Percentiles rank a stretch among this genome's conserved stretches.
These are phyloP conservation scores for Trematomus bernacchii DNA, from an alignment of 2,797 vertebrate species.

Conservation along the genomic window DNA sequence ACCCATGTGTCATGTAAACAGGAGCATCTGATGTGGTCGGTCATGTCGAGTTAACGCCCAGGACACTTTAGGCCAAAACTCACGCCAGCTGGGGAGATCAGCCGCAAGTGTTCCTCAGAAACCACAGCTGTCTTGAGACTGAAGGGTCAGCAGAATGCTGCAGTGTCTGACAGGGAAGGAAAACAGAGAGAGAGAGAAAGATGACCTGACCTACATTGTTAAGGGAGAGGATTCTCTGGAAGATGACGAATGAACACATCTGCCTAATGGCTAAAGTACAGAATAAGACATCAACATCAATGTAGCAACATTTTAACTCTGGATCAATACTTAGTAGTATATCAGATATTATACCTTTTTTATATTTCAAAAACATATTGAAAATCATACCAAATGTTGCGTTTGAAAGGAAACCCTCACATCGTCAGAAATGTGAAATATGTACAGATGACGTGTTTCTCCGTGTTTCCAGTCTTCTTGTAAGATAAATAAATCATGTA, in stretches of 20 bases:
- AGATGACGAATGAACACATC: constrained; percentile 23
- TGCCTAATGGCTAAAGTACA: constrained; percentile 10
- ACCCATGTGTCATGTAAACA: constrained; percentile 74
- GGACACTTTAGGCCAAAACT: constrained; percentile 43
- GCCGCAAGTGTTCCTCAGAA: constrained; percentile 64
- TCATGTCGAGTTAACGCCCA: constrained; percentile 65
- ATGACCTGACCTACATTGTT: constrained; percentile 45
- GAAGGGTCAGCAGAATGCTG: constrained; percentile 78
- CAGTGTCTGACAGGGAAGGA: constrained; percentile 42
- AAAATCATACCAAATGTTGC: background rate
- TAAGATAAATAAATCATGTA: background rate
- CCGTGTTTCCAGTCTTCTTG: background rate
- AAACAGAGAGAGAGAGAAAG: background rate
- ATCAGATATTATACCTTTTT: background rate
- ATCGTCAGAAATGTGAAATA: background rate
- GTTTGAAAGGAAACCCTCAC: constrained; percentile 6
- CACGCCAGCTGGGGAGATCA: constrained; percentile 71
- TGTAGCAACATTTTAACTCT: background rate
- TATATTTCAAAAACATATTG: background rate
- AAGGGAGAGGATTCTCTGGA: constrained; percentile 19
- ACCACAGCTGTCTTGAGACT: constrained; percentile 77
- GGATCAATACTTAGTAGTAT: background rate
- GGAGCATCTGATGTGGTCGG: constrained; percentile 71
- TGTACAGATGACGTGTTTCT: background rate
- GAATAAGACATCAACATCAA: background rate